Conservation (phyloP, 92 coral and sea anemone species). For the Actinostola sp. region DNA sequence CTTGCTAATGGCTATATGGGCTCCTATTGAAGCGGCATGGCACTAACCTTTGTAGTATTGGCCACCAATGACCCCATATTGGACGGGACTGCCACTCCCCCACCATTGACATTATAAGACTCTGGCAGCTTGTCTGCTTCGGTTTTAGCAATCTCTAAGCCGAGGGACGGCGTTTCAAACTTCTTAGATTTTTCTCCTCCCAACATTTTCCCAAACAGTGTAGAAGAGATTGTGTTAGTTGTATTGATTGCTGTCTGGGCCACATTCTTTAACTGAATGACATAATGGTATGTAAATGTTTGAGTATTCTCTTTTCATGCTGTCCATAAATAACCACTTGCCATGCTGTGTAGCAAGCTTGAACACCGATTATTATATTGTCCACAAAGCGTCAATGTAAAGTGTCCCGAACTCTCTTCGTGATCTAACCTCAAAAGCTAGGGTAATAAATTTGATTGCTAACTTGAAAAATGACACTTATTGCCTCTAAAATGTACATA, state of each 20-base stretch:
- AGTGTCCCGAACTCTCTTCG: too few species aligned
- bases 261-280: slow-evolving; percentile 21
- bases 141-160: slow-evolving; percentile 36
- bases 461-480: too few species aligned
- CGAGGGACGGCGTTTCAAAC: slow-evolving; percentile 33
- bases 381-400: too few species aligned
- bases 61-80: slow-evolving; percentile 21
- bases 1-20: too few species aligned
- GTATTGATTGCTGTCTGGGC: slow-evolving; percentile 36
- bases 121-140: slow-evolving; percentile 27
- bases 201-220: slow-evolving; percentile 24
- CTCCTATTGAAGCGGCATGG: too few species aligned
- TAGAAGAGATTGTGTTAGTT: slow-evolving; percentile 24
- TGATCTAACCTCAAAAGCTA: too few species aligned
- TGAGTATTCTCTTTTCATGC: too few species aligned
- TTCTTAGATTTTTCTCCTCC: slow-evolving; percentile 30
- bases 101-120: slow-evolving; percentile 32
- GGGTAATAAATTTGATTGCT: too few species aligned
- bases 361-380: too few species aligned
- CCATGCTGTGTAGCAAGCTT: too few species aligned
- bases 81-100: slow-evolving; percentile 35
- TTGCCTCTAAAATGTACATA: too few species aligned
- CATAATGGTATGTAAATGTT: background rate
- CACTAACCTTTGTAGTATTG: background rate
- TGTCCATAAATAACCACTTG: too few species aligned